A percentile compares a stretch with the other conserved stretches of the same genome.
Conservation (phyloP, 2,113 vertebrate genomes). For the Cochlearius cochlearius region DNA sequence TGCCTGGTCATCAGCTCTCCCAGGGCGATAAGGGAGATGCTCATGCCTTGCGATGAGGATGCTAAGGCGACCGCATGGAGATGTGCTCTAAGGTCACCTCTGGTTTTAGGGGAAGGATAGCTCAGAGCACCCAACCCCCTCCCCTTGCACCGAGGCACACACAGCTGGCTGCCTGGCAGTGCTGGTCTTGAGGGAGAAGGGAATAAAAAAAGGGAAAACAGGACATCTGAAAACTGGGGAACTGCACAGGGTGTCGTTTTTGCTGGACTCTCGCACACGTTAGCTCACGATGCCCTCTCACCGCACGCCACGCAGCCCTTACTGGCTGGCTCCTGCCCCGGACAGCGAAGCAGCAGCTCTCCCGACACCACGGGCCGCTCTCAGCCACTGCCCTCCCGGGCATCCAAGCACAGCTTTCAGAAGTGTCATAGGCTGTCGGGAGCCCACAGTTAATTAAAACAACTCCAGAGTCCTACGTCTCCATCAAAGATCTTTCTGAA, state of each 20-base stretch:
- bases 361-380: background rate
- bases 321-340: accelerated
- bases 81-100: background rate
- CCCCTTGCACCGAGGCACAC: too few species aligned
- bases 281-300: accelerated
- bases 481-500: background rate
- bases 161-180: background rate
- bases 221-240: background rate
- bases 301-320: background rate
- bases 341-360: background rate
- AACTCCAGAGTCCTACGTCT: background rate
- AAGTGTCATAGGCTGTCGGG: accelerated
- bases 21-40: accelerated
- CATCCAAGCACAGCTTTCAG: background rate
- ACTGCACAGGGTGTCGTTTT: background rate
- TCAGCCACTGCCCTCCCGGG: background rate
- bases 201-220: background rate
- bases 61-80: accelerated
- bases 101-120: background rate
- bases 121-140: background rate
- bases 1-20: accelerated
- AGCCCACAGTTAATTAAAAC: background rate
- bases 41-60: accelerated
- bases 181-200: too few species aligned
- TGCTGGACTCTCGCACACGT: accelerated